Evolutionary conservation across 2,113 vertebrate species (phyloP).

Genomic region (Echinops telfairi): DNA sequence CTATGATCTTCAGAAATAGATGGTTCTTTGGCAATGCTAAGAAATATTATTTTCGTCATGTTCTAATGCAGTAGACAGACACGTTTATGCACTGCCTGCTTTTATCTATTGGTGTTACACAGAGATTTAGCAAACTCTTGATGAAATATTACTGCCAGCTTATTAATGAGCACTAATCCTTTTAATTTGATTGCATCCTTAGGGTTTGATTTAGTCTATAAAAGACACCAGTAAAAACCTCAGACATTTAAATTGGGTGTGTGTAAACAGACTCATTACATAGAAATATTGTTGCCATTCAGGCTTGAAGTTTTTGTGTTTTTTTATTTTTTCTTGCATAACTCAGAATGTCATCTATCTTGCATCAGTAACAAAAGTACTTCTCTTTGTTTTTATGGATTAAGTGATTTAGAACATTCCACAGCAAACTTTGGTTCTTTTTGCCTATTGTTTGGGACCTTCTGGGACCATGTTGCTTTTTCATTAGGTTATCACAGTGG

Average conservation of each 20-base stretch:
- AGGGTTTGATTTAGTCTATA: slow-evolving; percentile 64
- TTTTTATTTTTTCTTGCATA: slow-evolving; percentile 16
- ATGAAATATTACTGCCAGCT: slow-evolving; percentile 68
- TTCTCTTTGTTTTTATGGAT: slow-evolving; percentile 34
- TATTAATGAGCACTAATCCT: slow-evolving; percentile 75
- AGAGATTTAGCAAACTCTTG: slow-evolving; percentile 67
- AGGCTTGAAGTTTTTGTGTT: slow-evolving; percentile 57
- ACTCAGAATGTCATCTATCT: slow-evolving; percentile 45
- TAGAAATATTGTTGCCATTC: slow-evolving; percentile 58
- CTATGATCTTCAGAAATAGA: slow-evolving; percentile 88
- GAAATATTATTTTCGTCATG: slow-evolving; percentile 85
- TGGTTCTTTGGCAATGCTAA: slow-evolving; percentile 86
- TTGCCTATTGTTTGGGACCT: not conserved
- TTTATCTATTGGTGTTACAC: slow-evolving; percentile 84
- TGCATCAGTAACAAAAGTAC: slow-evolving; percentile 17
- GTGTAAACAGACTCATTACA: slow-evolving; percentile 61
- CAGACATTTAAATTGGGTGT: slow-evolving; percentile 58
- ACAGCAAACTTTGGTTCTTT: slow-evolving; percentile 1
- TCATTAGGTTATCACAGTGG: not conserved
- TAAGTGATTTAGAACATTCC: not conserved
- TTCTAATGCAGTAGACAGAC: slow-evolving; percentile 78
- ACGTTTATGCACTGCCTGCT: slow-evolving; percentile 82
- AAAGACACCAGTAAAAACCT: slow-evolving; percentile 56
- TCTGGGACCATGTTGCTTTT: not conserved
- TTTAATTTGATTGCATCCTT: slow-evolving; percentile 77